These are phyloP conservation scores for Microplitis demolitor DNA, from an alignment of 1,140 invertebrate genomes.

Conservation along the genomic window DNA sequence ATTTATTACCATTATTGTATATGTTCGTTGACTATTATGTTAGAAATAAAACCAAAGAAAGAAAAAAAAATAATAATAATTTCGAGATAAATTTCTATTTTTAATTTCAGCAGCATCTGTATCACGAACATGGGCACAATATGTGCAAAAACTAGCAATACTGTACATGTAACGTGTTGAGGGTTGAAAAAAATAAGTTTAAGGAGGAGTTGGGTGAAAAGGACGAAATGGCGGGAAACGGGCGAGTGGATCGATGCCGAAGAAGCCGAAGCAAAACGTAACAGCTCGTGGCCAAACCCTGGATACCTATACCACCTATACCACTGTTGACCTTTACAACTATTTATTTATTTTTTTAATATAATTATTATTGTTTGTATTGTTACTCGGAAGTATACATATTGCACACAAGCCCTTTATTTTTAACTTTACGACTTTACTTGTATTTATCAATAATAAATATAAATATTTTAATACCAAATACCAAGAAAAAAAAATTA, in stretches of 20 bases:
- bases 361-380: not conserved
- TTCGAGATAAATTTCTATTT: not conserved
- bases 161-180: not conserved
- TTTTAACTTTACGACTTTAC: not conserved
- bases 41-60: conserved; percentile 46
- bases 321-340: not conserved
- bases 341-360: not conserved
- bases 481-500: too few species aligned
- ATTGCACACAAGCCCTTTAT: not conserved
- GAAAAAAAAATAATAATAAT: not conserved
- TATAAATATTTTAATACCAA: too few species aligned
- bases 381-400: not conserved
- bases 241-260: conserved; percentile 5
- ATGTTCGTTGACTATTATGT: conserved; percentile 53
- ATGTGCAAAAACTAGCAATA: too few species aligned
- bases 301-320: not conserved
- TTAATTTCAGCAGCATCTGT: not conserved
- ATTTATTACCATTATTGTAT: conserved; percentile 44
- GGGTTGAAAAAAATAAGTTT: not conserved
- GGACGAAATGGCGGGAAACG: conserved; percentile 9
- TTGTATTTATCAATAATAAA: too few species aligned
- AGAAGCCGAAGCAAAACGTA: not conserved
- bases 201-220: not conserved
- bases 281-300: not conserved
- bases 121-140: too few species aligned